Base-by-base conservation (phyloP, 2,888 invertebrate species). In the Plebejus anna region DNA sequence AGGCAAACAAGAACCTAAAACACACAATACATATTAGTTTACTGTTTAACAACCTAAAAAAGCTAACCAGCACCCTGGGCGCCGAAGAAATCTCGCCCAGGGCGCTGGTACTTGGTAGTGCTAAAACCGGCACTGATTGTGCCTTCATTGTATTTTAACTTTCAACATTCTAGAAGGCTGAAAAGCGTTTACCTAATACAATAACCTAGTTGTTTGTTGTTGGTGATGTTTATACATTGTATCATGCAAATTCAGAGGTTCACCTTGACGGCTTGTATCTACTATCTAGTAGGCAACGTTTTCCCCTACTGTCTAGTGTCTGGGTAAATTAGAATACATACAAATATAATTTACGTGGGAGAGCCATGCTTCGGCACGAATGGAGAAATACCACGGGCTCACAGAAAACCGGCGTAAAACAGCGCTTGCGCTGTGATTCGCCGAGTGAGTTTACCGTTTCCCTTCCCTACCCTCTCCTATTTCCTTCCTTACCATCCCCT, bases 241-340 rank as follows among this genome's bases (percentile, higher is more conserved):
- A 71, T 71, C 71, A 71, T 71, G 71, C 71, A 9, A 71, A 71
- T 71, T 42, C 42, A 42, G 71, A 42, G 9, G 71, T 71, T 71
- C 6, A n/a, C 71, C 71, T 71, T 71, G 71, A 42, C 9, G 32
- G 61, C 22, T 66, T 36, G 4, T 32, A 32, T 2, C 22, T 32
- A 32, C 22, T 66, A 36, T 32, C 32, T 66, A 36, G 11, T 28
- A n/a, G 6, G n/a, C 13, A 6, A 2, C 36, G 38, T 70, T 70
- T 38, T 36, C 32, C 32, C 22, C 42, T 3, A 71, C n/a, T 71
- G 9, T n/a, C 42, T 3, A 71, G 9, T 71, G 9, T n/a, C n/a
- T 38, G 38, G 0, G 2, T 16, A 42, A 1, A 42, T 71, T 36
- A 13, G 16, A 66, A 66, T 61, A 2, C 22, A 59, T 59, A 59